phyloP scores from a whole-genome alignment of 2,797 vertebrate genomes.

The Eidolon dupreanum region DNA sequence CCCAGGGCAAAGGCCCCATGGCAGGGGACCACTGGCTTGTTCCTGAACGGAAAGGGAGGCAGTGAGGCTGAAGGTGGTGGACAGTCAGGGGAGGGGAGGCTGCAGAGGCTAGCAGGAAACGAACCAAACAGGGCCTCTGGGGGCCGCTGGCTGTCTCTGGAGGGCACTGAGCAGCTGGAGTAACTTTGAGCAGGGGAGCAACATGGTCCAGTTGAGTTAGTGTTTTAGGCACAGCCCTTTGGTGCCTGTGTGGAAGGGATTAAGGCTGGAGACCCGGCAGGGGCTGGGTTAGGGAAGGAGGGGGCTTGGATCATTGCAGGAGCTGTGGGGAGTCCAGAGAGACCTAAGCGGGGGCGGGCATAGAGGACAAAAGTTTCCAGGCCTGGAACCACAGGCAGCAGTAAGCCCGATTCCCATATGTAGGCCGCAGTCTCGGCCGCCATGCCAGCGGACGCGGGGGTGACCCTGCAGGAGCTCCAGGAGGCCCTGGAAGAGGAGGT shows the following conservation, averaged over 20 bases:
- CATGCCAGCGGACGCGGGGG: neutral
- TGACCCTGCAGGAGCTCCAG: conserved; percentile 72
- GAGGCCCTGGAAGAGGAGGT: conserved; percentile 79
- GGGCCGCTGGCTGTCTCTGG: neutral
- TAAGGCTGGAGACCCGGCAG: neutral
- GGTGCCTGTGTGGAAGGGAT: neutral
- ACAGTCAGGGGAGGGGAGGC: neutral
- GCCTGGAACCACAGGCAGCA: neutral
- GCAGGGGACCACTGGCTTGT: neutral
- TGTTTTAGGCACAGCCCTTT: neutral
- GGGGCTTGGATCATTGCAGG: too few relatives aligned
- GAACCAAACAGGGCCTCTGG: neutral
- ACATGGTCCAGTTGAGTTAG: neutral
- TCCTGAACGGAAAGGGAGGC: neutral
- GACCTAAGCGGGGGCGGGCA: fast-evolving
- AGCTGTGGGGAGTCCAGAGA: neutral
- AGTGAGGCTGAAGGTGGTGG: neutral
- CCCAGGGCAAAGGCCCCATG: neutral
- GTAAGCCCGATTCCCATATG: neutral
- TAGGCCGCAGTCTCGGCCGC: neutral
- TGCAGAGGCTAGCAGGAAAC: neutral
- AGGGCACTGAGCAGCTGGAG: neutral
- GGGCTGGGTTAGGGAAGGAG: neutral
- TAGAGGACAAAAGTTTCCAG: neutral
- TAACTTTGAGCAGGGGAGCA: neutral